phyloP scores from a whole-genome alignment of 2,113 vertebrate species.

The Loxodonta africana region DNA sequence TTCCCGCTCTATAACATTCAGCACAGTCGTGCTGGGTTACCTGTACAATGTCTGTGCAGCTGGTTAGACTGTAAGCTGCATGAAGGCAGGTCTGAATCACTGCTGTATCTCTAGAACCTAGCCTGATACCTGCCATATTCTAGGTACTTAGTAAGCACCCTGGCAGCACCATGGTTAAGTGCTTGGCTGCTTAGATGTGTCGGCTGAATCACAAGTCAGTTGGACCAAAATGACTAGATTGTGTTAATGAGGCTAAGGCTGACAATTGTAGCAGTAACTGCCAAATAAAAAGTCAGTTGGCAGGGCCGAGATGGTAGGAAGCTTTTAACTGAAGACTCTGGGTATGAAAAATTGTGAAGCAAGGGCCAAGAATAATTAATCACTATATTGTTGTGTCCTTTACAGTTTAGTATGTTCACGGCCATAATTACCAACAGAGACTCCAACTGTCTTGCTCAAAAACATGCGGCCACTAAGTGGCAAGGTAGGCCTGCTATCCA shows the following conservation, averaged over 20 bases:
- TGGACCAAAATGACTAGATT: not conserved
- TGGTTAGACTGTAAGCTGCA: not conserved
- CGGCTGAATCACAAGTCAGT: not conserved
- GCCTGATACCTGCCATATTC: not conserved
- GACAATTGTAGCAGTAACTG: not conserved
- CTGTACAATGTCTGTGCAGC: not conserved
- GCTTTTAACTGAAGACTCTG: conserved; percentile 18
- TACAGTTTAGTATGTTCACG: not conserved
- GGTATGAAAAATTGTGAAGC: not conserved
- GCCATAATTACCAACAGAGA: not conserved
- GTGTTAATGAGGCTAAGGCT: not conserved
- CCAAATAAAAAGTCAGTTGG: not conserved
- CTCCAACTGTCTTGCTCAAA: not conserved
- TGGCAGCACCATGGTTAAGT: not conserved
- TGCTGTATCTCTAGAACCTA: not conserved
- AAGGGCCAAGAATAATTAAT: conserved; percentile 14
- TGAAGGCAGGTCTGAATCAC: not conserved
- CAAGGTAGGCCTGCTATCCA: not conserved
- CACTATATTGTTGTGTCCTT: not conserved
- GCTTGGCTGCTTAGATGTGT: not conserved
- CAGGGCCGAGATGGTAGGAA: not conserved
- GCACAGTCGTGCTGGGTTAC: not conserved
- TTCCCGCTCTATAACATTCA: not conserved
- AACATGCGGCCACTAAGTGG: not conserved
- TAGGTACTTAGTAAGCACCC: not conserved